Evolutionary conservation across 2,888 invertebrate species (phyloP).

Genomic region (Lepetodrilus schrolli): DNA sequence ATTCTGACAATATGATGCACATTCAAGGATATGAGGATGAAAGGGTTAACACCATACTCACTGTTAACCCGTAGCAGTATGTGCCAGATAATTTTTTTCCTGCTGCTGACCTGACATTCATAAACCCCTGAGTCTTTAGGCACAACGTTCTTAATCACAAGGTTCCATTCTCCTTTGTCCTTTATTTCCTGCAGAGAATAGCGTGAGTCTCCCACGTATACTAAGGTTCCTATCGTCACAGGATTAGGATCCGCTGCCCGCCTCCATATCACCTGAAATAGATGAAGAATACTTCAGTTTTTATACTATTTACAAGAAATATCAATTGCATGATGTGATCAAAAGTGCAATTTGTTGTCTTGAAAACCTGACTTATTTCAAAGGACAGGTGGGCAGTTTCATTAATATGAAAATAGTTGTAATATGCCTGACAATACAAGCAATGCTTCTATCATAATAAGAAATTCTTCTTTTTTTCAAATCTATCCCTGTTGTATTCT

Average conservation of each 20-base stretch:
- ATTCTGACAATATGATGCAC: too few relatives aligned
- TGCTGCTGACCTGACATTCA: conserved; percentile 65
- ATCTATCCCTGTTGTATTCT: too few relatives aligned
- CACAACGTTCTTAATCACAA: conserved; percentile 58
- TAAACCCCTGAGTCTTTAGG: conserved; percentile 61
- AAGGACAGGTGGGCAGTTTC: too few relatives aligned
- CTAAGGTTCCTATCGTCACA: conserved; percentile 59
- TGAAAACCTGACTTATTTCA: too few relatives aligned
- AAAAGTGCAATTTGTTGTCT: too few relatives aligned
- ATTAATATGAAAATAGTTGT: too few relatives aligned
- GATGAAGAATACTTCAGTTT: too few relatives aligned
- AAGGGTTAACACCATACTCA: conserved; percentile 34
- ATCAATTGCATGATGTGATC: too few relatives aligned
- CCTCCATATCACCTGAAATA: conserved; percentile 64
- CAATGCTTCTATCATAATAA: too few relatives aligned
- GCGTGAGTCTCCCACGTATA: conserved; percentile 57
- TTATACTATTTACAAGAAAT: too few relatives aligned
- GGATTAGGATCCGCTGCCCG: conserved; percentile 63
- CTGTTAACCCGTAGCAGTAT: conserved; percentile 52
- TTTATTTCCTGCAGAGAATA: conserved; percentile 50
- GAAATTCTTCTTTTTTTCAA: too few relatives aligned
- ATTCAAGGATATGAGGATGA: not conserved
- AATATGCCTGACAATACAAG: too few relatives aligned
- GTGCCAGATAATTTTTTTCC: conserved; percentile 50
- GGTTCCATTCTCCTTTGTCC: conserved; percentile 58